Percentiles rank a stretch among this genome's conserved stretches.
Evolutionary conservation across 2,797 vertebrate genomes (phyloP).

Genomic region (Chaenodraco wilsoni): DNA sequence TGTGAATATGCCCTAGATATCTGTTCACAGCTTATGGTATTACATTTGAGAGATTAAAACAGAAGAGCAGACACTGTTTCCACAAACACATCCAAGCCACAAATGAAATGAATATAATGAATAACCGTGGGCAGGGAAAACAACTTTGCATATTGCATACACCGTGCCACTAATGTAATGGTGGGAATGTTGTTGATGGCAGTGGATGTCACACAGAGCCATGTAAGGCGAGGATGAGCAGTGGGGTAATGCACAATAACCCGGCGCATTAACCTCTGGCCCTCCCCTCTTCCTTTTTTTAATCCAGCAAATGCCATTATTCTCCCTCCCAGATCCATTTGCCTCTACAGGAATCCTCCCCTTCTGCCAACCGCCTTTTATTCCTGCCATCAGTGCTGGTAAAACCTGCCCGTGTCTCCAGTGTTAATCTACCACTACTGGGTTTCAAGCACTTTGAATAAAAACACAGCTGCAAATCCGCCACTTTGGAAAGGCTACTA

Average conservation of each 20-base stretch:
- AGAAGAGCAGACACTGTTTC: slow-evolving; percentile 67
- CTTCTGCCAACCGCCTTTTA: slow-evolving; percentile 60
- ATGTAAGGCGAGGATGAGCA: slow-evolving; percentile 77
- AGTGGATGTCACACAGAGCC: slow-evolving; percentile 72
- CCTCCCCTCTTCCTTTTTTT: slow-evolving; percentile 65
- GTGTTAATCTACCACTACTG: slow-evolving; percentile 76
- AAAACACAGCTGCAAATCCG: slow-evolving; percentile 79
- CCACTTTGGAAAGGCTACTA: slow-evolving; percentile 82
- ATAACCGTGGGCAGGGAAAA: slow-evolving; percentile 49
- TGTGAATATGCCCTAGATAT: slow-evolving; percentile 75
- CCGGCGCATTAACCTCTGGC: slow-evolving; percentile 78
- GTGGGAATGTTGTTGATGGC: slow-evolving; percentile 73
- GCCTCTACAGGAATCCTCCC: slow-evolving; percentile 61
- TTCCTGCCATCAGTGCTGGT: slow-evolving; percentile 57
- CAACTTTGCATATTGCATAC: slow-evolving; percentile 78
- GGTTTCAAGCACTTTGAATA: slow-evolving; percentile 79
- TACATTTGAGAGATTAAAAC: slow-evolving; percentile 76
- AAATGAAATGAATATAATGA: slow-evolving; percentile 75
- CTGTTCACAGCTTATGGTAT: slow-evolving; percentile 73
- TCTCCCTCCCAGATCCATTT: slow-evolving; percentile 69
- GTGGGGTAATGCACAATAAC: slow-evolving; percentile 80
- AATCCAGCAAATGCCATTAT: slow-evolving; percentile 84
- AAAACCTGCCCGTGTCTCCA: slow-evolving; percentile 61
- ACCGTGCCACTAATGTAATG: slow-evolving; percentile 75
- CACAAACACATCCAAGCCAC: slow-evolving; percentile 53